phyloP scores from a whole-genome alignment of 2,888 invertebrate genomes.

The Sthenelais limicola region DNA sequence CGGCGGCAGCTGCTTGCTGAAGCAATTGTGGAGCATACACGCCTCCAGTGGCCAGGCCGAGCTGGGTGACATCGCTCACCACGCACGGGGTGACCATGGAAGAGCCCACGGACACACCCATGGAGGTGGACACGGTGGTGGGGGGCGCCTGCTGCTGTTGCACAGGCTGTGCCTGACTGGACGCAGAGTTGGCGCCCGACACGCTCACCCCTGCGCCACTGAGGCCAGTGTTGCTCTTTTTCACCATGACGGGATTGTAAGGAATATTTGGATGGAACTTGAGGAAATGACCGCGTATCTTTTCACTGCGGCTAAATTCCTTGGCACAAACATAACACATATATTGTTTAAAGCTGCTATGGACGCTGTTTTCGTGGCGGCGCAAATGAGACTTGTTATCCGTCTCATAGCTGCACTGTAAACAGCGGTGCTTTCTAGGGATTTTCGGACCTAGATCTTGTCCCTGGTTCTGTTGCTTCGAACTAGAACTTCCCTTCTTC shows the following conservation, averaged over 20 bases:
- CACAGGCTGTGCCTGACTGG: constrained; percentile 25
- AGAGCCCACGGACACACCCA: constrained; percentile 15
- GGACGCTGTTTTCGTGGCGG: constrained; percentile 50
- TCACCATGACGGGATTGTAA: constrained; percentile 42
- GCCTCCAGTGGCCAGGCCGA: constrained; percentile 25
- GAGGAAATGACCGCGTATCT: constrained; percentile 50
- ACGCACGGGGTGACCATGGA: constrained; percentile 27
- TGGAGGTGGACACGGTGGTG: constrained; percentile 1
- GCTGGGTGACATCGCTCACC: constrained; percentile 35
- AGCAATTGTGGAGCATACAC: constrained; percentile 22
- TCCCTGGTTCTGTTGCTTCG: constrained; percentile 26
- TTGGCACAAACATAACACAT: constrained; percentile 49
- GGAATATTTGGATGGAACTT: constrained; percentile 47
- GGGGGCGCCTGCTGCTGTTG: constrained; percentile 21
- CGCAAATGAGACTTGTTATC: constrained; percentile 52
- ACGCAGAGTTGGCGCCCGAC: constrained; percentile 21
- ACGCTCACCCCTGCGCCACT: constrained; percentile 25
- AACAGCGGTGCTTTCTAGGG: constrained; percentile 48
- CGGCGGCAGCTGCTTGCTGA: constrained; percentile 9
- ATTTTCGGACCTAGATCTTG: constrained; percentile 27
- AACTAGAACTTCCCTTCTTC: constrained; percentile 8
- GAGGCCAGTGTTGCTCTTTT: constrained; percentile 30
- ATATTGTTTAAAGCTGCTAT: constrained; percentile 42
- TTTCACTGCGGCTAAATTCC: constrained; percentile 51
- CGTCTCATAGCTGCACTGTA: constrained; percentile 50